These are phyloP conservation scores for Oscheius sp. DNA, from an alignment of 2,888 invertebrate species.

Conservation along the genomic window DNA sequence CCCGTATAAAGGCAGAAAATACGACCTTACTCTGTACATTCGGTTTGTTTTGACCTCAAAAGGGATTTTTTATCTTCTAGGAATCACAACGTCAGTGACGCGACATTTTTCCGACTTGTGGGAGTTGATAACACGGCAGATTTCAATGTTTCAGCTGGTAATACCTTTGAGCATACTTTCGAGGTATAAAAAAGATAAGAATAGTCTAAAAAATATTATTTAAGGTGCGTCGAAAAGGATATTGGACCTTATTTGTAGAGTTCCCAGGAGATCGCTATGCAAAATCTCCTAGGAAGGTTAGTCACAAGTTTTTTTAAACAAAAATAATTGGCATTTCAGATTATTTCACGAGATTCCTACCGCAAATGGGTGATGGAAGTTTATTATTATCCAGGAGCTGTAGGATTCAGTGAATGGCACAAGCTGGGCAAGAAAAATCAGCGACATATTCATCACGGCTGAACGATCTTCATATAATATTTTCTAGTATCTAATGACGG, in stretches of 20 bases:
- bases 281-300: conserved; percentile 64
- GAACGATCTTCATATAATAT: background rate
- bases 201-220: too few relatives aligned
- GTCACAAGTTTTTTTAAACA: background rate
- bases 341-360: conserved; percentile 68
- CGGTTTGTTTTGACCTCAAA: conserved; percentile 48
- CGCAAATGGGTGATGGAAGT: conserved; percentile 69
- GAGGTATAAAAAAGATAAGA: conserved; percentile 44
- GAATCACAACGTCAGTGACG: conserved; percentile 69
- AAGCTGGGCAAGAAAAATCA: conserved; percentile 41
- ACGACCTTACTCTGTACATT: conserved; percentile 66
- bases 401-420: conserved; percentile 61
- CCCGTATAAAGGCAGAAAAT: conserved; percentile 59
- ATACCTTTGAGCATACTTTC: conserved; percentile 69
- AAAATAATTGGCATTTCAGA: conserved; percentile 34
- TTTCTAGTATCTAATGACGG: background rate
- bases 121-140: conserved; percentile 70
- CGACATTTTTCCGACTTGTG: conserved; percentile 67
- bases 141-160: conserved; percentile 66
- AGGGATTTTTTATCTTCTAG: conserved; percentile 47
- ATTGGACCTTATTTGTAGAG: conserved; percentile 69
- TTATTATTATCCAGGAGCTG: conserved; percentile 62
- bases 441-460: conserved; percentile 18
- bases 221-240: conserved; percentile 67
- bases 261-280: conserved; percentile 69